These are phyloP conservation scores for Polyommatus iphigenia DNA, from an alignment of 2,888 invertebrate genomes.

Conservation along the genomic window DNA sequence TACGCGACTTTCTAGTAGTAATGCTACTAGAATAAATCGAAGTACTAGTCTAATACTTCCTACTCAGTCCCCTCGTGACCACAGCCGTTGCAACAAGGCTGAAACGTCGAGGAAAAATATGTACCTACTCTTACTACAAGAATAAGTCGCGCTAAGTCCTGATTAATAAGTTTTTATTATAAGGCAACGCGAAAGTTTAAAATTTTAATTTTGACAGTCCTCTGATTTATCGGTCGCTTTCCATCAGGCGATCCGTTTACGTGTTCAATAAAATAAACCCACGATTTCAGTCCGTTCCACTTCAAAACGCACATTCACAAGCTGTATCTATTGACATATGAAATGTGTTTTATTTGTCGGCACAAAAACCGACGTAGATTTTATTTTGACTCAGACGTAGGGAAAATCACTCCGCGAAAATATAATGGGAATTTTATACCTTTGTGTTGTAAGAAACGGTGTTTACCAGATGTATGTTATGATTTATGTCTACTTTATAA, in stretches of 20 bases:
- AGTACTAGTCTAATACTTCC: too few relatives aligned
- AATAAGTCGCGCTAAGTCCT: too few relatives aligned
- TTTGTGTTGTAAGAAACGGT: not conserved
- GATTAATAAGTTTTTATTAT: too few relatives aligned
- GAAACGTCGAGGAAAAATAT: too few relatives aligned
- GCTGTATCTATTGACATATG: conserved; percentile 20
- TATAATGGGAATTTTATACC: not conserved
- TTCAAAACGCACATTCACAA: not conserved
- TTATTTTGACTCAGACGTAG: not conserved
- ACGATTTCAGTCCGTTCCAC: not conserved
- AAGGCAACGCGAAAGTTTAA: too few relatives aligned
- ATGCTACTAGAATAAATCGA: too few relatives aligned
- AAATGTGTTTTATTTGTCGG: not conserved
- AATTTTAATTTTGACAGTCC: too few relatives aligned
- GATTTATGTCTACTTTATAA: not conserved
- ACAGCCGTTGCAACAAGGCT: too few relatives aligned
- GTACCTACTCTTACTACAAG: too few relatives aligned
- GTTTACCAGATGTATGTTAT: not conserved
- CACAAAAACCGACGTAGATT: conserved; percentile 18
- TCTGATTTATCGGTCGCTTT: not conserved
- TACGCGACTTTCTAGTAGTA: too few relatives aligned
- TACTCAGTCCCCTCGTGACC: too few relatives aligned
- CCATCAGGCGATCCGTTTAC: not conserved
- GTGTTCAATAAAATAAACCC: not conserved
- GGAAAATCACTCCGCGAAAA: conserved; percentile 7